A percentile compares a stretch with the other conserved stretches of the same genome.
phyloP scores from a whole-genome alignment of 2,797 vertebrate species.

The Mastacembelus armatus region DNA sequence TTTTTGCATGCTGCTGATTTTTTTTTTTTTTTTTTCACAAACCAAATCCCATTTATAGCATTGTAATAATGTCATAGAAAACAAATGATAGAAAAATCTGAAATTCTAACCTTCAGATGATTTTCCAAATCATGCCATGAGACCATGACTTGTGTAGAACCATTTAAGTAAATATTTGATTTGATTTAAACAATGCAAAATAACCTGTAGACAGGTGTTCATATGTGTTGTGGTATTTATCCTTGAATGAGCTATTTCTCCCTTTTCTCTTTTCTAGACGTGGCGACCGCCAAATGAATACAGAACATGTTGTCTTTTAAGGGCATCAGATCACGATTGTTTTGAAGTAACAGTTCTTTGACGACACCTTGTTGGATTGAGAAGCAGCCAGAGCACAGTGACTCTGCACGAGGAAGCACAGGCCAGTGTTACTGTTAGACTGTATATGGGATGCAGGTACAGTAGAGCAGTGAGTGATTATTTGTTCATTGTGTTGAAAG shows the following conservation, averaged over 20 bases:
- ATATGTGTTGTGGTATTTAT: neutral
- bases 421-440: slow-evolving; percentile 37
- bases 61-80: too few species aligned
- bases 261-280: slow-evolving; percentile 59
- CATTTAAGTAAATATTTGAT: neutral
- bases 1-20: slow-evolving; percentile 8
- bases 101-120: slow-evolving; percentile 12
- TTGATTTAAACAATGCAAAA: slow-evolving; percentile 11
- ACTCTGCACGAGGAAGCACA: slow-evolving; percentile 16
- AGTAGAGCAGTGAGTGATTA: slow-evolving; percentile 44
- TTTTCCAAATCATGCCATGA: neutral
- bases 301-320: slow-evolving; percentile 70
- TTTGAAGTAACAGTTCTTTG: slow-evolving; percentile 82
- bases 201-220: neutral
- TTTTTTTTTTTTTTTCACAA: slow-evolving; percentile 27
- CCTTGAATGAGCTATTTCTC: neutral
- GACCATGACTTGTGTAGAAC: neutral
- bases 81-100: neutral
- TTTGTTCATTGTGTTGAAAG: slow-evolving; percentile 62
- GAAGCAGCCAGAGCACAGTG: neutral
- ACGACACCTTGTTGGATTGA: slow-evolving; percentile 34
- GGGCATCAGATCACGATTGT: slow-evolving; percentile 76
- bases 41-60: too few species aligned
- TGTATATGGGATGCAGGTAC: slow-evolving; percentile 30
- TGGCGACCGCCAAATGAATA: slow-evolving; percentile 74